Evolutionary conservation across 2,888 invertebrate species (phyloP), one percentile per base, ranked within the genome.

Genomic region (Dicranocentrus wangi): DNA sequence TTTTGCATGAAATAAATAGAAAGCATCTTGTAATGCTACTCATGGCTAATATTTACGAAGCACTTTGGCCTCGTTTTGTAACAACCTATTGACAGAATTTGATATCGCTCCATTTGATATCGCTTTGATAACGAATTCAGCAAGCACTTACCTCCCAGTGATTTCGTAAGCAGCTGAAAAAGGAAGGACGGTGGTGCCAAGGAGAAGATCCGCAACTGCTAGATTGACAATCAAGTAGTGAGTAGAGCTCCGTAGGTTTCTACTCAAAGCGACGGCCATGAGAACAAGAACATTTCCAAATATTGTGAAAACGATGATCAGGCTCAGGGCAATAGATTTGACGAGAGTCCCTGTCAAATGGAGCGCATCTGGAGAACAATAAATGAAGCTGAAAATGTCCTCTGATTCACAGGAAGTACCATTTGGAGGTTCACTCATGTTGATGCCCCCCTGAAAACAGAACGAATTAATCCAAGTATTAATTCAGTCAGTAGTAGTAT

Each of bases 191-290:
- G 90, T 89, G 0, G 88, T 87, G 0, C 91, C 93, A 1, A 93
- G 89, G 68, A 93, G 88, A 28, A 93, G 88, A 87, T 93, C 93
- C 1, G 93, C 93, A 0, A 91, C 89, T 0, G 93, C 93, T 81
- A 93, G 88, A 84, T 93, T 93, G 1, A 91, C 92, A n/a, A 93
- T 91, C 79, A 93, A 91, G 86, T 91, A 92, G 87, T 93, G 92
- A 1, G 92, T 91, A 0, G 93, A 92, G 60, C 89, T 89, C 28
- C 90, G 87, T 71, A 91, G 88, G 84, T 90, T 89, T 8, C 88
- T 87, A 80, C 90, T 89, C 60, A 89, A 87, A 78, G 88, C 88
- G 2, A 91, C 90, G 0, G 90, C 90, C 53, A 90, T 84, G 32
- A 91, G 87, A n/a, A 91, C 90, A n/a, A 91, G 87, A n/a, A 90